Evolutionary conservation across 1,140 invertebrate species (phyloP).

Genomic region (Sipha flava): DNA sequence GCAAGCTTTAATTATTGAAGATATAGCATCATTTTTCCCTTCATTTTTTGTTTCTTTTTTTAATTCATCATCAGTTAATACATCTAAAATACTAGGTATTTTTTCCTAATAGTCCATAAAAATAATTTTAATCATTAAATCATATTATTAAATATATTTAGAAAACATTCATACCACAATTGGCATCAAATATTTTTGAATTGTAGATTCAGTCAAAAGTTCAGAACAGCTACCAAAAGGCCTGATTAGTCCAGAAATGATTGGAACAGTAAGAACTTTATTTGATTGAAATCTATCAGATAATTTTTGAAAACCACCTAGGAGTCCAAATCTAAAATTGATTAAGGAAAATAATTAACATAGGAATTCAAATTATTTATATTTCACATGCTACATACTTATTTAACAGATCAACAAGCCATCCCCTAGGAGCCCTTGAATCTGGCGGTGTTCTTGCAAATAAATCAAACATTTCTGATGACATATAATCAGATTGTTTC

Average conservation of each 20-base stretch:
- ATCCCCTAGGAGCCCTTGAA: constrained; percentile 69
- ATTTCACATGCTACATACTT: constrained; percentile 45
- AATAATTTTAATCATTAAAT: background rate
- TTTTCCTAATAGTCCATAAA: constrained; percentile 59
- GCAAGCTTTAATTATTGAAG: constrained; percentile 77
- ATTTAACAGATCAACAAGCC: constrained; percentile 94
- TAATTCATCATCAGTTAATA: constrained; percentile 92
- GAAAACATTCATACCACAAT: constrained; percentile 62
- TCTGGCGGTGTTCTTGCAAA: constrained; percentile 73
- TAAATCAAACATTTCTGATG: constrained; percentile 54
- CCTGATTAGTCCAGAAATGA: constrained; percentile 74
- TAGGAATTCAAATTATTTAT: background rate
- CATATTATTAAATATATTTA: background rate
- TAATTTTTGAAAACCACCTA: constrained; percentile 80
- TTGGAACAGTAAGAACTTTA: constrained; percentile 62
- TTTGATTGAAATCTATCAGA: constrained; percentile 74
- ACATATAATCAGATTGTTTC: constrained; percentile 70
- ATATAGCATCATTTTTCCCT: constrained; percentile 86
- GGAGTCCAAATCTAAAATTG: constrained; percentile 64
- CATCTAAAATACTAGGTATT: constrained; percentile 82
- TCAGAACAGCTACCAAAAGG: constrained; percentile 91
- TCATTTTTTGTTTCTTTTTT: constrained; percentile 95
- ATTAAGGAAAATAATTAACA: background rate
- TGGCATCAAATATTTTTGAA: constrained; percentile 87
- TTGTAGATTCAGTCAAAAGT: constrained; percentile 77